Evolutionary conservation across 2,888 invertebrate genomes (phyloP).

Genomic region (Agrotis exclamationis): DNA sequence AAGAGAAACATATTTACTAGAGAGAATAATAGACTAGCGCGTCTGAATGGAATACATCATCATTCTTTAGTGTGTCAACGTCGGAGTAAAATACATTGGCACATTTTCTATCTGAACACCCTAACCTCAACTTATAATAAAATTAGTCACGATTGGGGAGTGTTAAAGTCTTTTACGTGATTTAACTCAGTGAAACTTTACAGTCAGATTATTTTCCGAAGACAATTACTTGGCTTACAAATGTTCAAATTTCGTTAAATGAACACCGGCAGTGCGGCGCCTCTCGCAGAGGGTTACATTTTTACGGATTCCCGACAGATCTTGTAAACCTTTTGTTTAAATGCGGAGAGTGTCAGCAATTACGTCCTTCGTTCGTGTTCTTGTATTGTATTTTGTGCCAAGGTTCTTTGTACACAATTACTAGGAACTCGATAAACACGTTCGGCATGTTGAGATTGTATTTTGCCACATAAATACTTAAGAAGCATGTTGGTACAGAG

Average conservation of each 20-base stretch:
- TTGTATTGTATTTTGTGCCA: slow-evolving; percentile 51
- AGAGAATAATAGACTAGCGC: slow-evolving; percentile 54
- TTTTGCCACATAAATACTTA: slow-evolving; percentile 47
- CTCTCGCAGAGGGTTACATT: slow-evolving; percentile 52
- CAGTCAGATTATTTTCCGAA: slow-evolving; percentile 61
- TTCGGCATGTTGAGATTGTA: slow-evolving; percentile 48
- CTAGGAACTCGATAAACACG: slow-evolving; percentile 59
- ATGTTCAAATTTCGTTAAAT: slow-evolving; percentile 59
- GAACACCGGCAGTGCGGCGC: slow-evolving; percentile 42
- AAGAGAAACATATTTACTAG: slow-evolving; percentile 57
- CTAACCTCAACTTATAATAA: slow-evolving; percentile 21
- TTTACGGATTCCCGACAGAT: slow-evolving; percentile 60
- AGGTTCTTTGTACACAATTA: slow-evolving; percentile 58
- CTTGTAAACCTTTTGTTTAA: slow-evolving; percentile 65
- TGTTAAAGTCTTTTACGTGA: slow-evolving; percentile 58
- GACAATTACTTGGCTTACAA: slow-evolving; percentile 65
- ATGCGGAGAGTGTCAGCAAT: slow-evolving; percentile 65
- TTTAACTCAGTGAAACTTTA: slow-evolving; percentile 59
- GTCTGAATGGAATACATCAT: slow-evolving; percentile 54
- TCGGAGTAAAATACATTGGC: slow-evolving; percentile 16
- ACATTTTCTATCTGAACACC: slow-evolving; percentile 29
- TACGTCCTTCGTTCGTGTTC: slow-evolving; percentile 56
- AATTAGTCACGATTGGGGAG: slow-evolving; percentile 32
- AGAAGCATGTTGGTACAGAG: slow-evolving; percentile 21
- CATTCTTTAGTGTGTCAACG: slow-evolving; percentile 30